Evolutionary conservation across 2,888 invertebrate genomes (phyloP), one percentile per base, ranked within the genome.

Genomic region (Cenopis cana): DNA sequence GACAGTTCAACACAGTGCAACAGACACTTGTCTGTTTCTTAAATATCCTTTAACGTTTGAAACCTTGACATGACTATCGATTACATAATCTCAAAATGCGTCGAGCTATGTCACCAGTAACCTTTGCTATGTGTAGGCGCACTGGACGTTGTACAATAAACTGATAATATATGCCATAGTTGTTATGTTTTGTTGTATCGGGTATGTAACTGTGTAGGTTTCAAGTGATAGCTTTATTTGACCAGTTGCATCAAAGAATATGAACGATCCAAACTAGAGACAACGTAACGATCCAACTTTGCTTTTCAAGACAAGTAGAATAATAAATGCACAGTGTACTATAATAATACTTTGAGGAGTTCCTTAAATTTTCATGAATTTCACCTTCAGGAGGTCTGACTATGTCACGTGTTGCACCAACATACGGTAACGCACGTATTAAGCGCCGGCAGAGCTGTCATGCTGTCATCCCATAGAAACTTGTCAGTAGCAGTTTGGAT

Each of bases 51-150:
- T 54, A 24, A 14, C 55, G 24, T 29, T 68, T 52, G 17, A 17
- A 52, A 41, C 68, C 68, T 60, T 68, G 68, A 17, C 29, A 60
- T 54, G 12, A 33, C 12, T 65, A 46, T 46, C 50, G 38, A 54
- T 68, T 60, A 68, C 54, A 41, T 60, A 68, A 68, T 29, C 29
- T 46, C 41, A 65, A 57, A 64, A 11, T 33, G n/a, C 50, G 59
- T 69, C 50, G 20, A n/a, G 29, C 62, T 52, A 6, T 54, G 64
- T 64, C 60, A 60, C 59, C 57, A 65, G 59, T 59, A 65, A 70
- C 70, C 70, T 70, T 70, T 61, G 71, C 17, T 60, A 46, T 36
- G 61, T 33, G 71, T 71, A 61, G 66, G 71, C 60, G 71, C 66
- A 67, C 11, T 18, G 12, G 41, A 46, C 52, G 59, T 24, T 29